These are phyloP conservation scores for Psylliodes chrysocephalus DNA, from an alignment of 2,888 invertebrate species.

Conservation along the genomic window DNA sequence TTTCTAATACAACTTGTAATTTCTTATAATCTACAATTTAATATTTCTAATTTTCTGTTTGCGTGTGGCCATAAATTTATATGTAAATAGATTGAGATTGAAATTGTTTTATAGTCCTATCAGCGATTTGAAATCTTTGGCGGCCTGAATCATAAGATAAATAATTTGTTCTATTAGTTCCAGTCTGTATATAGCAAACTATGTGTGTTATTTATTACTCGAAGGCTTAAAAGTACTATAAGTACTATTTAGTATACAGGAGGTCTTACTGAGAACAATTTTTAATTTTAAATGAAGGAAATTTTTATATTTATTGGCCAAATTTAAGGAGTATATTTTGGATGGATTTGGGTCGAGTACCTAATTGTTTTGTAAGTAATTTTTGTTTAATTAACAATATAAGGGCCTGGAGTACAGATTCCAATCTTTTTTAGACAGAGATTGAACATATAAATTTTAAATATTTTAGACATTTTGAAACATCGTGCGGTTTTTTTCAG, in stretches of 20 bases:
- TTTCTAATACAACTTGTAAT: not conserved
- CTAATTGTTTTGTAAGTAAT: no score
- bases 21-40: conserved; percentile 1
- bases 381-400: no score
- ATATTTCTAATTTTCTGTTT: conserved; percentile 7
- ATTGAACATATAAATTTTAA: no score
- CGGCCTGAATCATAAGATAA: conserved; percentile 7
- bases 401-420: no score
- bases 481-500: no score
- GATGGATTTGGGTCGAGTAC: no score
- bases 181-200: conserved; percentile 1
- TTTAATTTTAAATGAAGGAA: no score
- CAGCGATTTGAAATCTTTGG: conserved; percentile 12
- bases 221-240: not conserved
- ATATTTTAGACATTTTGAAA: no score
- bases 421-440: no score
- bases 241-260: not conserved
- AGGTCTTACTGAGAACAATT: not conserved
- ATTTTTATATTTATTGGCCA: no score
- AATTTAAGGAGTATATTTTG: no score
- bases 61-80: conserved; percentile 16
- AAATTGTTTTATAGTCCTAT: conserved; percentile 13
- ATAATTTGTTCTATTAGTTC: conserved; percentile 8
- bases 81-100: conserved; percentile 12
- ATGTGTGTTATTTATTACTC: conserved; percentile 5